Percentiles rank a stretch among this genome's conserved stretches.
These are phyloP conservation scores for Anguilla pacifica DNA, from an alignment of 2,797 vertebrate species.

Conservation along the genomic window DNA sequence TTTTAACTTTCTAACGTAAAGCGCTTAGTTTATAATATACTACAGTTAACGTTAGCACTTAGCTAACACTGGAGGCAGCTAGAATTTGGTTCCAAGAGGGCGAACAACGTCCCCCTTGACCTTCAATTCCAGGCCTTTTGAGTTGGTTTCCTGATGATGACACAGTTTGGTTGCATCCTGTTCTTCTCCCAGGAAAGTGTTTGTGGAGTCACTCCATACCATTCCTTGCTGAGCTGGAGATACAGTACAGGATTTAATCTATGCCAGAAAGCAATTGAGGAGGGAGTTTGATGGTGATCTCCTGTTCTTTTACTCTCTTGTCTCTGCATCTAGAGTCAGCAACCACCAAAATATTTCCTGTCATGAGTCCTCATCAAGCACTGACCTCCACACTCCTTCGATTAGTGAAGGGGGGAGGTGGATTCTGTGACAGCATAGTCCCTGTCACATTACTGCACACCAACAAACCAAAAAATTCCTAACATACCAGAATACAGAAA, in stretches of 20 bases:
- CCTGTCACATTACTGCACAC: not conserved
- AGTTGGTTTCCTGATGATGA: conserved; percentile 34
- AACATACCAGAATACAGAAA: no score
- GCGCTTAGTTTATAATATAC: no score
- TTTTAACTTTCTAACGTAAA: no score
- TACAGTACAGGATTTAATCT: conserved; percentile 42
- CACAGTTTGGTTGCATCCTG: conserved; percentile 40
- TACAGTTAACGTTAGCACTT: no score
- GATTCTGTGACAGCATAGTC: no score
- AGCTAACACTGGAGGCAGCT: no score
- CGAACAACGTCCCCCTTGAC: not conserved
- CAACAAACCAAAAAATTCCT: no score
- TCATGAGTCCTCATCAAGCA: conserved; percentile 69
- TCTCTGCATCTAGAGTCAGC: conserved; percentile 65
- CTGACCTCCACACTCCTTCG: not conserved
- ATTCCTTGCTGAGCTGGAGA: conserved; percentile 44
- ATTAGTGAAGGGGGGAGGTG: no score
- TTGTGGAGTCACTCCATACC: conserved; percentile 33
- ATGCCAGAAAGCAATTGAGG: conserved; percentile 54
- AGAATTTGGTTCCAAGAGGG: no score
- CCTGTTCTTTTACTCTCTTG: conserved; percentile 55
- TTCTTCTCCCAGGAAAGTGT: conserved; percentile 31
- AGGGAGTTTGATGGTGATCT: conserved; percentile 61
- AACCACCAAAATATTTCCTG: conserved; percentile 64
- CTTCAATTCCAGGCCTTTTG: not conserved